Evolutionary conservation across 2,797 vertebrate species (phyloP), one percentile per base, ranked within the genome.

Genomic region (Hippocampus kuda): DNA sequence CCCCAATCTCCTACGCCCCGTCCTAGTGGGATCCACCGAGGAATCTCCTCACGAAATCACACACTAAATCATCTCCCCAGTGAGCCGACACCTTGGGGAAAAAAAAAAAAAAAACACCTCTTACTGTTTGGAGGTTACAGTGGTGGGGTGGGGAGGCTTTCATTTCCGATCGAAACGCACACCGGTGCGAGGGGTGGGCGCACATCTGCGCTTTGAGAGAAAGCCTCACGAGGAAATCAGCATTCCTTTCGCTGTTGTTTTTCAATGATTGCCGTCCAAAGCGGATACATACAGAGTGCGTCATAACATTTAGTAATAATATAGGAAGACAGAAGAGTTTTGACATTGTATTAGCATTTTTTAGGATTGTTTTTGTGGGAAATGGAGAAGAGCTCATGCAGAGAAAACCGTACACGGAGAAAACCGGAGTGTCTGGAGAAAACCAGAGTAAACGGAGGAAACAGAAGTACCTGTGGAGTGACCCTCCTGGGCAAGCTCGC

Each of bases 1-100:
- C 60, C 80, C 56, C 72, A 70, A 74, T 79, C 79, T 74, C 67
- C 61, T 68, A 72, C 3, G 41, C 78, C 74, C 62, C 74, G 76
- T 79, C 77, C 77, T 75, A 75, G 75, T 82, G 78, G 81, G 80
- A 81, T 79, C 79, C 84, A 75, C 83, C 79, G 75, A 81, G 77
- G 83, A 84, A 84, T 78, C 79, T 83, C 78, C 74, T 75, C 80
- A 74, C 72, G 71, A 75, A 85, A 82, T 83, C 83, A 83, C 66
- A 72, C 81, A 74, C 80, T 86, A 84, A 86, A 87, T 85, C 84
- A 87, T 82, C 81, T 63, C 67, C 74, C 78, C 74, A 72, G 75
- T 73, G 62, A 74, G 73, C 69, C 74, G 74, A 82, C 78, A 70
- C 79, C 73, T 72, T 63, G 67, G 80, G 71, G 83, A 84, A 83